phyloP scores from a whole-genome alignment of 2,888 invertebrate species.

The Machimus rusticus region DNA sequence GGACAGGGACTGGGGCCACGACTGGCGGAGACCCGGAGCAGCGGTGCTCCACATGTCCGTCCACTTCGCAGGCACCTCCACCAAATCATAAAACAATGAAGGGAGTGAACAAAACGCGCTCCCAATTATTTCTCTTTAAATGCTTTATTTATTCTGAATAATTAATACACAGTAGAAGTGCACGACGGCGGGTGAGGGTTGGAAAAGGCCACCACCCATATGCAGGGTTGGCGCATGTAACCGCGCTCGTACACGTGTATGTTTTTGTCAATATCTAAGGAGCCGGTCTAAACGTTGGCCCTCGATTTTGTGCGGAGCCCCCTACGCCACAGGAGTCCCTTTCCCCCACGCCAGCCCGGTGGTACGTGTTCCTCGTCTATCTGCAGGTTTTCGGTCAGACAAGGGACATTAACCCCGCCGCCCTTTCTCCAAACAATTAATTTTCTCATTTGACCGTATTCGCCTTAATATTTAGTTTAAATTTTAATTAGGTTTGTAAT shows the following conservation, averaged over 20 bases:
- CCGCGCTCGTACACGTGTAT: conserved; percentile 1
- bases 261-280: conserved; percentile 39
- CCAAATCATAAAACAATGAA: conserved; percentile 34
- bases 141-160: conserved; percentile 45
- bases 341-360: neutral
- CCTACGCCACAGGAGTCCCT: neutral
- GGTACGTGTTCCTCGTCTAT: neutral
- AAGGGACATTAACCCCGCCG: conserved; percentile 9
- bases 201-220: neutral
- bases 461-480: conserved; percentile 49
- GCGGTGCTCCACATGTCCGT: neutral
- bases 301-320: conserved; percentile 13
- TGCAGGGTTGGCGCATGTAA: neutral
- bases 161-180: conserved; percentile 30
- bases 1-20: neutral
- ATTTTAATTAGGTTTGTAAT: conserved; percentile 50
- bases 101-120: neutral
- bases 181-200: neutral
- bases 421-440: conserved; percentile 48
- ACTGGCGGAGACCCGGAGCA: neutral
- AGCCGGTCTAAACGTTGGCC: neutral
- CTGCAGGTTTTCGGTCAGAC: conserved; percentile 18
- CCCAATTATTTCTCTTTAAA: conserved; percentile 45
- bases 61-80: neutral
- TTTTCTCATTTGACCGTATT: conserved; percentile 49